Evolutionary conservation across 1,140 invertebrate species (phyloP).

Genomic region (Rhyzopertha dominica): DNA sequence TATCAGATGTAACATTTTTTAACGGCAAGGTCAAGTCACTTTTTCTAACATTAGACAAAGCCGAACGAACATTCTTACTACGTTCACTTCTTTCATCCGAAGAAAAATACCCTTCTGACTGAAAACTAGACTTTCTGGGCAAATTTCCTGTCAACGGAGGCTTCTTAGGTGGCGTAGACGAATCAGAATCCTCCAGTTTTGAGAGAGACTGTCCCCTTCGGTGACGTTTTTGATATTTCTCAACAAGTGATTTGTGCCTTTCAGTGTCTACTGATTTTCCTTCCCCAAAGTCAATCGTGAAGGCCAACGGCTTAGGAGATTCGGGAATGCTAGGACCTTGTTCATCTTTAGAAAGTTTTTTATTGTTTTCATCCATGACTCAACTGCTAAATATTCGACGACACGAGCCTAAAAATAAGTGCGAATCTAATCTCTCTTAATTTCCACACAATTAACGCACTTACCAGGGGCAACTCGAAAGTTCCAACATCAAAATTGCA

Average conservation of each 20-base stretch:
- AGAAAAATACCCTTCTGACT: slow-evolving; percentile 65
- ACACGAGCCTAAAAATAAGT: too few species aligned
- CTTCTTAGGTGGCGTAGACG: slow-evolving; percentile 23
- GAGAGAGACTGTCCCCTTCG: slow-evolving; percentile 66
- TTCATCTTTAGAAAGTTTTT: slow-evolving; percentile 8
- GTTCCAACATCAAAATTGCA: too few species aligned
- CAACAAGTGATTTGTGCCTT: slow-evolving; percentile 60
- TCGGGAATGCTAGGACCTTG: slow-evolving; percentile 23
- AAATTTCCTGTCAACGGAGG: slow-evolving; percentile 46
- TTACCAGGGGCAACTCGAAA: too few species aligned
- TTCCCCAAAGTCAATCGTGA: slow-evolving; percentile 64
- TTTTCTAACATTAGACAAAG: slow-evolving; percentile 42
- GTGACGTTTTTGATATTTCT: slow-evolving; percentile 64
- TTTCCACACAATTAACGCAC: too few species aligned
- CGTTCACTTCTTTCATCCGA: slow-evolving; percentile 52
- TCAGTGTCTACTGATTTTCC: slow-evolving; percentile 56
- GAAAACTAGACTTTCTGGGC: slow-evolving; percentile 55
- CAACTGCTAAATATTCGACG: slow-evolving; percentile 24
- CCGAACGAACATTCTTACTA: slow-evolving; percentile 24
- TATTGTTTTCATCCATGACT: slow-evolving; percentile 32
- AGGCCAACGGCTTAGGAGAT: slow-evolving; percentile 50
- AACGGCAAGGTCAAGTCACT: slow-evolving; percentile 49
- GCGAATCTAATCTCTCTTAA: too few species aligned
- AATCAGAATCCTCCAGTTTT: slow-evolving; percentile 47
- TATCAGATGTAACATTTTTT: slow-evolving; percentile 46